Conservation (phyloP, 2,888 invertebrate species). For the Sericinus montela region DNA sequence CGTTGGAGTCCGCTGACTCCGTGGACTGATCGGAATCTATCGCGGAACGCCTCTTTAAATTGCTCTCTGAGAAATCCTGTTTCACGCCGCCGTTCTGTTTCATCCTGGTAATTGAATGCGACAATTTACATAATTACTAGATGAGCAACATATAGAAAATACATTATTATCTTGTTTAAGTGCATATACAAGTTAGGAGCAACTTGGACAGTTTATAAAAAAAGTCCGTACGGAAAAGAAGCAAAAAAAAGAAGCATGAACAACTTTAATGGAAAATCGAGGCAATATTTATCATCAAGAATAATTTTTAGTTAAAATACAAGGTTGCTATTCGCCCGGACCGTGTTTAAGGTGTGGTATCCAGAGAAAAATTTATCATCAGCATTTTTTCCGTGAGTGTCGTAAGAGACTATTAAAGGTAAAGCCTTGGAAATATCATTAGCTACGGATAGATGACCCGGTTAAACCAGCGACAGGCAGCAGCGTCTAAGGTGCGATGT, state of each 20-base stretch:
- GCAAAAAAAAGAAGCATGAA: not conserved
- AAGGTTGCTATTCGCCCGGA: no score
- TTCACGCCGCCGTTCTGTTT: constrained; percentile 39
- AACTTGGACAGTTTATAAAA: not conserved
- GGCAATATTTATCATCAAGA: no score
- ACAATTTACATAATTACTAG: constrained; percentile 4
- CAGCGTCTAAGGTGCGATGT: no score
- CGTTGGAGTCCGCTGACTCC: constrained; percentile 68
- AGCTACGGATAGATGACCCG: no score
- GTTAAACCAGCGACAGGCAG: no score
- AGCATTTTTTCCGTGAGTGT: no score
- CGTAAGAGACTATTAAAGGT: no score
- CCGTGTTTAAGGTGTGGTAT: no score
- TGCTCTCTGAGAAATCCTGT: constrained; percentile 38
- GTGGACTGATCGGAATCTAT: constrained; percentile 52
- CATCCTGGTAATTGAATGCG: constrained; percentile 36
- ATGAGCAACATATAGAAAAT: constrained; percentile 6
- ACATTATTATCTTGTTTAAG: not conserved
- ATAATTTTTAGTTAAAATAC: no score
- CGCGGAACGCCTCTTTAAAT: constrained; percentile 37
- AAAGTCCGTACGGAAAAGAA: not conserved
- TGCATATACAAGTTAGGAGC: not conserved
- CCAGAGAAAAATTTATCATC: no score
- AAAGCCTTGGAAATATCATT: no score
- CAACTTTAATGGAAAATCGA: no score